These are phyloP conservation scores for Tragelaphus strepsiceros DNA, from an alignment of 2,113 vertebrate genomes.

Conservation along the genomic window DNA sequence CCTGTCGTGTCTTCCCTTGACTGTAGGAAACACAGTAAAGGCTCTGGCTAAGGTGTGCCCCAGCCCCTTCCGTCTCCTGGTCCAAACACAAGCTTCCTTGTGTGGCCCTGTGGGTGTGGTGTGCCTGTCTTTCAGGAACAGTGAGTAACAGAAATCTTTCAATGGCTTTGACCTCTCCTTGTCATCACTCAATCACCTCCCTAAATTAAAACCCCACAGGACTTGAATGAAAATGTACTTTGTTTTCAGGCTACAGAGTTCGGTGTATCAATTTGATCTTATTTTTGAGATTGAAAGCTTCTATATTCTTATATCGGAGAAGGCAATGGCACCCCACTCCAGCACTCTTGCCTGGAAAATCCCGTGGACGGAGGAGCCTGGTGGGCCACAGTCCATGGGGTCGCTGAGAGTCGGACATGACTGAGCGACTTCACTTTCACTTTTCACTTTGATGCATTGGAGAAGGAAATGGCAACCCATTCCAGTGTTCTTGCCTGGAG, in stretches of 20 bases:
- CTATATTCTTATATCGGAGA: background rate
- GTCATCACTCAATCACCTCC: background rate
- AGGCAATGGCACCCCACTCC: too few relatives aligned
- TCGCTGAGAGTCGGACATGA: accelerated
- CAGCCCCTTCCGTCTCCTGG: background rate
- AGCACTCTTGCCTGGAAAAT: too few relatives aligned
- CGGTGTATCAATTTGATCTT: background rate
- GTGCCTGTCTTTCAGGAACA: background rate
- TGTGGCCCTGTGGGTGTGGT: background rate
- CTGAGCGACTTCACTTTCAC: too few relatives aligned
- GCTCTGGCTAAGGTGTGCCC: background rate
- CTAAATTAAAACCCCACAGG: background rate
- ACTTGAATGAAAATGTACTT: background rate
- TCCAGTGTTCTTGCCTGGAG: too few relatives aligned
- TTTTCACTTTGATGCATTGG: too few relatives aligned
- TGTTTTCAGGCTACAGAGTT: background rate
- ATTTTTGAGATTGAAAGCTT: background rate
- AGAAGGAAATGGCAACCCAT: too few relatives aligned
- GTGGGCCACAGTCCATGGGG: too few relatives aligned
- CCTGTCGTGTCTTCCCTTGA: background rate
- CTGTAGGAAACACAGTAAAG: background rate
- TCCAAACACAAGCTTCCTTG: background rate
- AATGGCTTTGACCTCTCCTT: background rate
- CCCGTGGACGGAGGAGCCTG: too few relatives aligned
- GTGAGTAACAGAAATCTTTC: background rate